phyloP scores from a whole-genome alignment of 2,888 invertebrate genomes.

The Netelia virgata region DNA sequence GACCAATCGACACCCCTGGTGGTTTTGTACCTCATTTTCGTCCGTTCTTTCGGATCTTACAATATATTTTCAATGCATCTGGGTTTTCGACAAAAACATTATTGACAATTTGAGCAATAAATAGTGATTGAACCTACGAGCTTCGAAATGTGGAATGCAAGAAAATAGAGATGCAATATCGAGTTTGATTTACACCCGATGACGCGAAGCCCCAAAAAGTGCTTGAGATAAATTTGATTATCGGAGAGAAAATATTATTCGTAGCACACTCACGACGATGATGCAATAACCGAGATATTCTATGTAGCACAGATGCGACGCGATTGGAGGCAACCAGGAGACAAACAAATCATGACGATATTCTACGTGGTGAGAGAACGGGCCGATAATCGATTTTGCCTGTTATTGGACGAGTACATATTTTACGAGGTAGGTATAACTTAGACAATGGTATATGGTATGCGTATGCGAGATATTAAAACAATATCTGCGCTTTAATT shows the following conservation, averaged over 20 bases:
- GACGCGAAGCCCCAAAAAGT: not conserved
- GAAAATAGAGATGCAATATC: not conserved
- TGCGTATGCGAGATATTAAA: too few species aligned
- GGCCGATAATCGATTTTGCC: slow-evolving; percentile 1
- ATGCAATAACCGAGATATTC: not conserved
- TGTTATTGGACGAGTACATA: not conserved
- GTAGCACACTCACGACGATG: not conserved
- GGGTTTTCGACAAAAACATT: not conserved
- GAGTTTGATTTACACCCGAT: not conserved
- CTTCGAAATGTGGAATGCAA: not conserved
- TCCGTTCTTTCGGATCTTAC: not conserved
- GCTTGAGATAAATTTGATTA: slow-evolving; percentile 8
- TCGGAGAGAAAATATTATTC: slow-evolving; percentile 1
- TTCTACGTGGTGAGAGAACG: not conserved
- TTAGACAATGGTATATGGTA: not conserved
- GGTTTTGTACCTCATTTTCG: not conserved
- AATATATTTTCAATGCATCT: not conserved
- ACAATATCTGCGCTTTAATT: not conserved
- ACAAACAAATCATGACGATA: slow-evolving; percentile 1
- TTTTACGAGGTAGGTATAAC: not conserved
- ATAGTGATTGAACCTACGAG: too few species aligned
- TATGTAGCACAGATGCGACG: not conserved
- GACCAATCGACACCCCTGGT: not conserved
- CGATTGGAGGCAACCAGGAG: not conserved
- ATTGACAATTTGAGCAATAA: too few species aligned